Base-by-base conservation (phyloP, 2,797 vertebrate genomes). In the Platyrinchus mystaceus region DNA sequence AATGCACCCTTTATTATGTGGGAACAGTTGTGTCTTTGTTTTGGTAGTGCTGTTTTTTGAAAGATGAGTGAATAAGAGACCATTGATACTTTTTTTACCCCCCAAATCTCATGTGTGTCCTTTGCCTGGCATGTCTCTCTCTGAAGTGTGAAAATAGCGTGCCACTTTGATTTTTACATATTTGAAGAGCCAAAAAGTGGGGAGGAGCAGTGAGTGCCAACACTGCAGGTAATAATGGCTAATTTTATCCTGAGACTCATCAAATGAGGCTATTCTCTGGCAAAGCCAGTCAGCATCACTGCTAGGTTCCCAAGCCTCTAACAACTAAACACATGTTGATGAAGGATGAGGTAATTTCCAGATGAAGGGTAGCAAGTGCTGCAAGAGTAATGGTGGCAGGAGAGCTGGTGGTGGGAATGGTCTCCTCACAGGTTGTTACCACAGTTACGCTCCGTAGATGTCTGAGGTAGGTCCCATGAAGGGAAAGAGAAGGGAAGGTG, bases 1-100 rank as follows among this genome's bases (percentile, higher is more conserved):
- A 90, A 76, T 88, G 93, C 1, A 1, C 23, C 34, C 63, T 94
- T 96, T 94, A 91, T 93, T 6, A 2, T 39, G 52, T n/a, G 37
- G 80, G 50, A 88, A 94, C 94, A 96, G 89, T 34, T 70, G 41
- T 60, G 85, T 43, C 80, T 95, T 94, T 96, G 90, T 96, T 91
- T 81, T 14, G 5, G 21, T 69, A 19, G 26, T 10, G 19, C 43
- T 94, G 69, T 16, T 90, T 88, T 90, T 67, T 52, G 83, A 59
- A 88, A 91, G 83, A 91, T 19, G 47, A 34, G 53, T 79, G 85
- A 94, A 80, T 84, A 96, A 89, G 58, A 69, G 76, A 80, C 75
- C 46, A 88, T 69, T 94, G 87, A 93, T 83, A 37, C 6, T 46
- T 74, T 27, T 20, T 56, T 52, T 58, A n/a, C 20, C 13, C 14